Base-by-base conservation (phyloP, 2,113 vertebrate species). In the Sinocyclocheilus anophthalmus region DNA sequence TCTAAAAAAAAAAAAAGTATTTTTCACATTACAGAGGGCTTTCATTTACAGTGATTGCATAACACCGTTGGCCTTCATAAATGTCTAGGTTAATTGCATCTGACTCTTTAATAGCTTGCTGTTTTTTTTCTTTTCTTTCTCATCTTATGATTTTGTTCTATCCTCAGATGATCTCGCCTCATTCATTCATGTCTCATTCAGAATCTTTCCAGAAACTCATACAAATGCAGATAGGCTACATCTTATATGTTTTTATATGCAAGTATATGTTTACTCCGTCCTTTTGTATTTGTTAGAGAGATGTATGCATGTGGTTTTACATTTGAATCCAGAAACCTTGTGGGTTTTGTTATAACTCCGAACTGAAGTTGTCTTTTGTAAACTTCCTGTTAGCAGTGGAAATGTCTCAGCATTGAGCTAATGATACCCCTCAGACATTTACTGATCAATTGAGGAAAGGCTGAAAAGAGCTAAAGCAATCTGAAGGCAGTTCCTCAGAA, bases 201-300 rank as follows among this genome's bases (percentile, higher is more conserved):
- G 12, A 78, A 57, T 53, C 42, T 30, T 77, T 57, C 50, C 76
- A 20, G 48, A 16, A 48, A 81, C 14, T 81, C 53, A 79, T 37
- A n/a, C 37, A 57, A 79, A 79, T 55, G 72, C 39, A 75, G 9
- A 73, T 73, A 16, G 12, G 14, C 12, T 53, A 53, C 13, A 53
- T 53, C 48, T 12, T 11, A 48, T 1, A 1, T 12, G 3, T 50
- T 18, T 55, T 55, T 55, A 16, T 55, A 16, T 55, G 50, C 14
- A 39, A 7, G 5, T 55, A 55, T 0, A 55, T 55, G 53, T 55
- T 24, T 6, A 75, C 39, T 59, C 20, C 11, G 9, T 61, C 37
- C 37, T 37, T 39, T 6, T 39, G 59, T 24, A 20, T 24, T n/a
- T 10, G 22, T 63, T n/a, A n/a, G 20, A 61, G 59, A 9, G 1